Base-by-base conservation (phyloP, 2,113 vertebrate species). In the Laticauda colubrina region DNA sequence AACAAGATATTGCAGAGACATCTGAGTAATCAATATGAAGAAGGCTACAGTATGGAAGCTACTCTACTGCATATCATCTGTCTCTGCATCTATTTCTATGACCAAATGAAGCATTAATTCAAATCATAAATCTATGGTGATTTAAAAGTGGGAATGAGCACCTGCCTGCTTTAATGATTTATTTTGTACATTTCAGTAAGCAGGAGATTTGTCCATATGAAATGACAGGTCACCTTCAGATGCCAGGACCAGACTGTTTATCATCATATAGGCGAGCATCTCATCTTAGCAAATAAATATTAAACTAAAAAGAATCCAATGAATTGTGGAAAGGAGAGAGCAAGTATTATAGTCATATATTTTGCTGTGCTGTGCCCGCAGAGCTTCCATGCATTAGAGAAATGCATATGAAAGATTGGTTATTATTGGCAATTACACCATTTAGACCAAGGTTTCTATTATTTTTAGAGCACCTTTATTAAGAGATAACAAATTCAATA, bases 141-240 rank as follows among this genome's bases (percentile, higher is more conserved):
- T 99, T 99, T 99, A 99, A 99, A 99, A 99, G 98, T 98, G 97
- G 98, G 98, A 98, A 98, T 98, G 98, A 98, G 98, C 97, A 98
- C 98, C 98, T 98, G 98, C 98, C 98, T 98, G 98, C 98, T 99
- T 99, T 99, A 99, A 99, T 99, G 99, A 99, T 99, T 99, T 99
- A 99, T 99, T 99, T 99, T 99, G 98, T 99, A 99, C 99, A 99
- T 99, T 99, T 99, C 99, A 99, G 98, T 98, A 98, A 99, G 99
- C 99, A 99, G 99, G 98, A 99, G 99, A 99, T 99, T 99, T 99
- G 99, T 99, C 99, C 99, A 99, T 99, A 99, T 98, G 98, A 98
- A 98, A 98, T 99, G 99, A 99, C 99, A 99, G 99, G 99, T 99
- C 99, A 99, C 99, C 99, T 99, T 99, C 99, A 99, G 98, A 99